Evolutionary conservation across 2,797 vertebrate genomes (phyloP).

Genomic region (Ibycter americanus): DNA sequence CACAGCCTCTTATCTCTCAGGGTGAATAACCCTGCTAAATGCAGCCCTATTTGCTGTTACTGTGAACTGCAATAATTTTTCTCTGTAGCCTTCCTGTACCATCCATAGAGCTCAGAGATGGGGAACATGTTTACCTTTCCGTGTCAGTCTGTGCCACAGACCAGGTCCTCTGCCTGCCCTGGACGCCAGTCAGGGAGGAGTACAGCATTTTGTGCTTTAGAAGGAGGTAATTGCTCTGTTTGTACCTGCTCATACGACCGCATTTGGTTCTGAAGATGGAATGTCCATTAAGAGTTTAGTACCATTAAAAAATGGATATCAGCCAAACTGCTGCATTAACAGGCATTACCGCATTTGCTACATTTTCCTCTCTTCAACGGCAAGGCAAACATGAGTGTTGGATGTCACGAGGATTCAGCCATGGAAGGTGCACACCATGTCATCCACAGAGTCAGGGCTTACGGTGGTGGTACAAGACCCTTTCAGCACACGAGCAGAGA

Average conservation of each 20-base stretch:
- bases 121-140: not conserved
- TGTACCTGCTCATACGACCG: not conserved
- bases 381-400: not conserved
- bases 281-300: not conserved
- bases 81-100: not conserved
- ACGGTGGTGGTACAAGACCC: not conserved
- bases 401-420: not conserved
- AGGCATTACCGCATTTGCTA: not conserved
- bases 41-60: not conserved
- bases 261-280: not conserved
- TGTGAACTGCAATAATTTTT: not conserved
- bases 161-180: not conserved
- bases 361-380: not conserved
- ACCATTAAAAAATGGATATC: not conserved
- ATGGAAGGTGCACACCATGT: rapidly evolving
- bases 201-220: not conserved
- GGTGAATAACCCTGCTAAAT: not conserved
- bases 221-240: not conserved
- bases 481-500: not conserved
- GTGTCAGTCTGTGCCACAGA: not conserved
- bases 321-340: not conserved
- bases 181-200: not conserved
- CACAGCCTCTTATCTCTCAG: not conserved
- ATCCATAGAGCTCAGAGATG: not conserved
- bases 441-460: not conserved